Evolutionary conservation across 2,888 invertebrate genomes (phyloP), one percentile per base, ranked within the genome.

Genomic region (Subacronicta megacephala): DNA sequence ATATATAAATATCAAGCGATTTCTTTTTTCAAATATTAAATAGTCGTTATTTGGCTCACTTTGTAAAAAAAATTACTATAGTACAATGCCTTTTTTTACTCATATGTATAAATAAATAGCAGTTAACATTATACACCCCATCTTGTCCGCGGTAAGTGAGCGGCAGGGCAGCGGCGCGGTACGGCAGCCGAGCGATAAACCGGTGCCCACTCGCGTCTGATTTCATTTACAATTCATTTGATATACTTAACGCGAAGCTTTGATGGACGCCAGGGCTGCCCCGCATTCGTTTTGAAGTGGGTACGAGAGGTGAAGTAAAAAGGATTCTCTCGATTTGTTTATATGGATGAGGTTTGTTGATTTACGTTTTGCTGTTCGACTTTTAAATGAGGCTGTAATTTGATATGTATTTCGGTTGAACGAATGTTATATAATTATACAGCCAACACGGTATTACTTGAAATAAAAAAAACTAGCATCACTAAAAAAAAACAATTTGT

Each of bases 181-280:
- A 45, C 49, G 49, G 49, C 12, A 10, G 18, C 16, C 15, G 10
- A 13, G 73, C 85, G 85, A 89, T 90, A 89, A 88, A 87, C 81
- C 80, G 79, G 71, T 71, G 83, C 76, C 77, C 87, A 85, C 93
- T 92, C 87, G 84, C 80, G 83, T 72, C 83, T 92, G 92, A 92
- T 92, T 92, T 92, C 93, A 93, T 93, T 93, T 93, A 92, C 93
- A 93, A 93, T 93, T 93, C 93, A 93, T 93, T 92, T 86, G 89
- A 89, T 92, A 86, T 92, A 87, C 92, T 90, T 89, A 89, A 83
- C 82, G 77, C 80, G 80, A 83, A 83, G 78, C 80, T 80, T 83
- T 89, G 90, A 91, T 88, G 85, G 88, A 81, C 83, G 52, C 35
- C 63, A 89, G 90, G 92, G 91, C 33, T 89, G 84, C 9, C 76